Evolutionary conservation across 2,797 vertebrate genomes (phyloP).

Genomic region (Ara ararauna): DNA sequence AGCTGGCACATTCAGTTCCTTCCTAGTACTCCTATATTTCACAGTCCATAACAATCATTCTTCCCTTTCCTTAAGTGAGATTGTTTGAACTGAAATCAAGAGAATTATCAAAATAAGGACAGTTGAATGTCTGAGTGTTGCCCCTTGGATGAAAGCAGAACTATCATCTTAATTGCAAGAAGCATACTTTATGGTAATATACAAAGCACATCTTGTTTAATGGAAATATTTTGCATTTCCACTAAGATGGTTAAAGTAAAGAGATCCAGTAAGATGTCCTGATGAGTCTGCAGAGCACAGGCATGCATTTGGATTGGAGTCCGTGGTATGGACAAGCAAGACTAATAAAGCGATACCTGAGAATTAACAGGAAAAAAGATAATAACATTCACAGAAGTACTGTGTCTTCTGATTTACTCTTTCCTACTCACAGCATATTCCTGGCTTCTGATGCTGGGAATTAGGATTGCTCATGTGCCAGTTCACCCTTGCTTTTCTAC

Average conservation of each 20-base stretch:
- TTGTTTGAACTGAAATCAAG: slow-evolving; percentile 16
- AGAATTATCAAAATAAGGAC: slow-evolving; percentile 6
- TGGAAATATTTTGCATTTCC: background rate
- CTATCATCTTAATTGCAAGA: background rate
- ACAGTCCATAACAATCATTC: background rate
- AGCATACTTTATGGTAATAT: background rate
- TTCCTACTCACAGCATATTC: background rate
- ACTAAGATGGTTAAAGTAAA: background rate
- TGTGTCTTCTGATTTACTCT: background rate
- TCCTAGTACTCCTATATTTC: slow-evolving; percentile 35
- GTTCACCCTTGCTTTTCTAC: background rate
- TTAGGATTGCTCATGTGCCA: background rate
- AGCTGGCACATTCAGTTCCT: slow-evolving; percentile 36
- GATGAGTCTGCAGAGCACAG: background rate
- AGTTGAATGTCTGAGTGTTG: background rate
- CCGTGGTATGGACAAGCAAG: background rate
- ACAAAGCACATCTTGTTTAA: background rate
- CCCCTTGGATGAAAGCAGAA: background rate
- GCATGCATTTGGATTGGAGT: background rate
- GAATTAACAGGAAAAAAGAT: background rate
- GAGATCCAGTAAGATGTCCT: background rate
- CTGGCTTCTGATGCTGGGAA: background rate
- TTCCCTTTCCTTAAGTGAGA: slow-evolving; percentile 10
- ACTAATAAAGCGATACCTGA: background rate
- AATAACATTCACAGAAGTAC: background rate